Evolutionary conservation across 2,797 vertebrate species (phyloP).

Genomic region (Vultur gryphus): DNA sequence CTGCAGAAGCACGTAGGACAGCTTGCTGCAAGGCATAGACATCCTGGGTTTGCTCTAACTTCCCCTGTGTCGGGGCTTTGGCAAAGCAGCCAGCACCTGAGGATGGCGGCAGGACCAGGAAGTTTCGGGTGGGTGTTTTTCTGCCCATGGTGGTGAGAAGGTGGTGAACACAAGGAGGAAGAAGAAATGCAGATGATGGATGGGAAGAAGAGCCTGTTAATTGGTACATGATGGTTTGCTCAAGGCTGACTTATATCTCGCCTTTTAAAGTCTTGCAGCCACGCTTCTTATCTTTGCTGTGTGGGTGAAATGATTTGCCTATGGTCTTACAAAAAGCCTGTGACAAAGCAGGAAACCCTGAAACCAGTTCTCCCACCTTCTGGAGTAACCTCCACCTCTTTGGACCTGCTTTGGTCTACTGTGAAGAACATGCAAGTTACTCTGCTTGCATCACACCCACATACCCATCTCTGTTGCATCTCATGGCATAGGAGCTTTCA

Average conservation of each 20-base stretch:
- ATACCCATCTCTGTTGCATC: background rate
- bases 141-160: background rate
- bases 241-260: background rate
- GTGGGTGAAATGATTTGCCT: background rate
- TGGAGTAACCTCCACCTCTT: background rate
- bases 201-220: background rate
- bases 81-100: background rate
- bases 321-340: background rate
- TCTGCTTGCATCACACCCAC: background rate
- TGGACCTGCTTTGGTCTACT: background rate
- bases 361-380: background rate
- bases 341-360: background rate
- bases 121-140: background rate
- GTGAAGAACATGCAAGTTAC: background rate
- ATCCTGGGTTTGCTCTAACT: background rate
- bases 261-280: background rate
- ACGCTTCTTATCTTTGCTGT: background rate
- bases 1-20: background rate
- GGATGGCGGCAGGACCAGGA: background rate
- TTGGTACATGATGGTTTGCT: background rate
- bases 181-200: background rate
- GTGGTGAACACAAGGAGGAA: background rate
- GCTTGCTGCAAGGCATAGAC: background rate
- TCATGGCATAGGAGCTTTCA: background rate
- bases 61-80: accelerated